Evolutionary conservation across 2,113 vertebrate genomes (phyloP).

Genomic region (Cottus gobio): DNA sequence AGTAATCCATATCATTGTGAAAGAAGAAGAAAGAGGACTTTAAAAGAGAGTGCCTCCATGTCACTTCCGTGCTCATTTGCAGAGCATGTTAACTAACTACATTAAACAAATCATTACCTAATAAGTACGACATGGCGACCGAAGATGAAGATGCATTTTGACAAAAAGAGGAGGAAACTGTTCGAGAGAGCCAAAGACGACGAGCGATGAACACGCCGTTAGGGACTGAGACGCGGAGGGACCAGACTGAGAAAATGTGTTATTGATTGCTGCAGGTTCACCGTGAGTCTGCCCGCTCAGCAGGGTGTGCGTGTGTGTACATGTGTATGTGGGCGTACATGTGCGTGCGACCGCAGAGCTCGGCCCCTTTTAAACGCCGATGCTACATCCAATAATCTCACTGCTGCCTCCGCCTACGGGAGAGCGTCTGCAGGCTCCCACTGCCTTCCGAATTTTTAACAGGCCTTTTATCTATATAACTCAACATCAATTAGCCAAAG

Average conservation of each 20-base stretch:
- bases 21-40: constrained; percentile 50
- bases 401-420: neutral
- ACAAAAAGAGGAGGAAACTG: constrained; percentile 5
- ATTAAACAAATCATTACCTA: constrained; percentile 53
- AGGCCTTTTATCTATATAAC: neutral
- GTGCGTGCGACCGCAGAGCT: neutral
- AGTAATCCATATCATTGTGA: constrained; percentile 43
- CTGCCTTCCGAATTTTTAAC: constrained; percentile 4
- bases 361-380: neutral
- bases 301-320: constrained; percentile 4
- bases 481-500: constrained; percentile 37
- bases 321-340: neutral
- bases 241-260: too few relatives aligned
- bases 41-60: too few relatives aligned
- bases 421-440: neutral
- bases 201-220: too few relatives aligned
- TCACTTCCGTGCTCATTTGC: too few relatives aligned
- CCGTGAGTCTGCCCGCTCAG: too few relatives aligned
- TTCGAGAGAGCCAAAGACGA: neutral
- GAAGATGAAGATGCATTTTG: too few relatives aligned
- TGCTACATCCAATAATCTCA: neutral
- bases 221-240: too few relatives aligned
- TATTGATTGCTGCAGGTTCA: too few relatives aligned
- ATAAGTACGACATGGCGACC: constrained; percentile 15
- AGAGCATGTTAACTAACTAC: constrained; percentile 16